Base-by-base conservation (phyloP, 1,140 invertebrate genomes). In the Neuroterus valhalla region DNA sequence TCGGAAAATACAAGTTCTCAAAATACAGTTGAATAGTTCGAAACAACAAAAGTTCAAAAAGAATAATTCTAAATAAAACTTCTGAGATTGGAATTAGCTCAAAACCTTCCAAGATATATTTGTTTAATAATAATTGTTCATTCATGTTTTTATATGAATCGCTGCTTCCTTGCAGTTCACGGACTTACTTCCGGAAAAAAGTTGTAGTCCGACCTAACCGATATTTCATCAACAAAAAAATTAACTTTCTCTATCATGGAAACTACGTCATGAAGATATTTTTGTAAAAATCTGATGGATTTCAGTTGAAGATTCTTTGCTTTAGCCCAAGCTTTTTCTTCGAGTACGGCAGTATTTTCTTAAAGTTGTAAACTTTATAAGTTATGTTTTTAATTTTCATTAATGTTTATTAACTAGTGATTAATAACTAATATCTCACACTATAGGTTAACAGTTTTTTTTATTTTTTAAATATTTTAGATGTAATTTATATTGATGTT, bases 401-500 rank as follows among this genome's bases (percentile, higher is more conserved):
- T 26, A 26, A 3, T 62, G 26, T 62, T 62, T 15, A 62, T 15
- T 62, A 38, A 62, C 55, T 62, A 62, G n/a, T 62, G 26, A 62
- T 38, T 4, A 14, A 15, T 62, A 62, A 55, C 26, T 50, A 50
- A 50, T 50, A 14, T 23, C 8, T 23, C 4, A 55, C 21, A n/a
- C 55, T 62, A 0, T 14, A 55, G 52, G 23, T 38, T 38, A 31
- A 62, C 31, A 31, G 19, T 19, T 21, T 50, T 50, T 50, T 55
- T 55, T 21, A 12, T 1, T 55, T 62, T 62, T 62, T 4, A 26
- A 21, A 55, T 21, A 62, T 62, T 62, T 26, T 15, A 31, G 55
- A 62, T 62, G 55, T 62, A 62, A 62, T 26, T 31, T 62, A 62
- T 62, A 38, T 62, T 21, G 14, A 62, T 62, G 12, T 62, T 2